Percentiles rank a stretch among this genome's conserved stretches.
Evolutionary conservation across 2,797 vertebrate species (phyloP).

Genomic region (Cephalopachus bancanus): DNA sequence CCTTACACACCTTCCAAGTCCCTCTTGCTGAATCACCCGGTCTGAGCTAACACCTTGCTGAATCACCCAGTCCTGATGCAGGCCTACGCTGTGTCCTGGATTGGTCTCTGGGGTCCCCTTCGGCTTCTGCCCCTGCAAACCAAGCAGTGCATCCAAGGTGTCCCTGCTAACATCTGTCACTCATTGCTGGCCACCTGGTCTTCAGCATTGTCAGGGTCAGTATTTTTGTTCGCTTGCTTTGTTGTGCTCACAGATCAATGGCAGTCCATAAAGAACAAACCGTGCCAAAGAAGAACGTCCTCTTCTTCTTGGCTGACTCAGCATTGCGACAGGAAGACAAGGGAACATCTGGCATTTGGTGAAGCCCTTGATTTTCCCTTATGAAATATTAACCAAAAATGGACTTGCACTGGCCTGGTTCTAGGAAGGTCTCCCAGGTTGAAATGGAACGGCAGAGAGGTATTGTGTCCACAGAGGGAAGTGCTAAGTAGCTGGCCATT

Average conservation of each 20-base stretch:
- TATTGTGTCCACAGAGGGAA: conserved; percentile 83
- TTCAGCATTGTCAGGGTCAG: background rate
- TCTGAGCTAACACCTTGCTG: background rate
- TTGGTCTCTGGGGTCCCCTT: background rate
- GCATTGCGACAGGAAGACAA: conserved; percentile 27
- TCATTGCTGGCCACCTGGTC: background rate
- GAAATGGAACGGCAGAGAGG: conserved; percentile 80
- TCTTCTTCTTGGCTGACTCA: conserved; percentile 64
- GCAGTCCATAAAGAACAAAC: conserved; percentile 52
- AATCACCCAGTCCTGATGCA: background rate
- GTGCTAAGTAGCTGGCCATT: conserved; percentile 69
- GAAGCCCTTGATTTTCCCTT: conserved; percentile 79
- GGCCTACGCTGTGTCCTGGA: fast-evolving
- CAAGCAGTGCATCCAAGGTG: background rate
- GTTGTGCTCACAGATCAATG: conserved; percentile 21
- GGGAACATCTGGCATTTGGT: conserved; percentile 77
- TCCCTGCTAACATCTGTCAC: background rate
- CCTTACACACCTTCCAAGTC: fast-evolving
- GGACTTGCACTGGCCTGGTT: conserved; percentile 75
- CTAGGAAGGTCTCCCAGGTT: conserved; percentile 80
- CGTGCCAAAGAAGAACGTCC: background rate
- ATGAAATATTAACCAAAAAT: conserved; percentile 84
- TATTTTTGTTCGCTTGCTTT: background rate
- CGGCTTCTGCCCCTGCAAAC: background rate
- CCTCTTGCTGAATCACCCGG: background rate